phyloP scores from a whole-genome alignment of 2,113 vertebrate species.

The Microtus richardsoni region DNA sequence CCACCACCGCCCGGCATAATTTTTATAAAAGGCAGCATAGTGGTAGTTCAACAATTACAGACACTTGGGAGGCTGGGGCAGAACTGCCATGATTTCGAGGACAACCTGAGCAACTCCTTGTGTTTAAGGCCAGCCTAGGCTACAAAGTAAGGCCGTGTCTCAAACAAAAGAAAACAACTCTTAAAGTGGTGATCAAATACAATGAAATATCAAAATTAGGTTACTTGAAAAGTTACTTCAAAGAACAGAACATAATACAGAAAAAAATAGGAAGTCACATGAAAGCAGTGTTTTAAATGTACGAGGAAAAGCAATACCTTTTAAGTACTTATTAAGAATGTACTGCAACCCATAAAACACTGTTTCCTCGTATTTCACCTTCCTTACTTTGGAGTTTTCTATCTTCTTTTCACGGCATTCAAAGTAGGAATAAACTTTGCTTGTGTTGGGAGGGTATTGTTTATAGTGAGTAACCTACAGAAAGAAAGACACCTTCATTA shows the following conservation, averaged over 20 bases:
- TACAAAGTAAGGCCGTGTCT: not conserved
- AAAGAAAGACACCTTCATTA: slow-evolving; percentile 81
- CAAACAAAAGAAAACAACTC: not conserved
- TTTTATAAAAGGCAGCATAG: not conserved
- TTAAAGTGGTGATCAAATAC: slow-evolving; percentile 26
- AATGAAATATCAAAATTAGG: slow-evolving; percentile 33
- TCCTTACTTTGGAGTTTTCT: slow-evolving; percentile 93
- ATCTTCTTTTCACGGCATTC: slow-evolving; percentile 98
- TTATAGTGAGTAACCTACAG: slow-evolving; percentile 98
- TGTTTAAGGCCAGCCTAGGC: not conserved
- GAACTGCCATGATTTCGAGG: not conserved
- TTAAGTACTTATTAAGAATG: slow-evolving; percentile 98
- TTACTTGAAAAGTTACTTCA: slow-evolving; percentile 59
- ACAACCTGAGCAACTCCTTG: not conserved
- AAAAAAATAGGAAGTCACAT: slow-evolving; percentile 65
- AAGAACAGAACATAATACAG: not conserved
- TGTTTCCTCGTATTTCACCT: slow-evolving; percentile 98
- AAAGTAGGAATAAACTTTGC: slow-evolving; percentile 99
- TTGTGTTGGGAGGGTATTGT: slow-evolving; percentile 99
- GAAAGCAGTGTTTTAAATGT: slow-evolving; percentile 71
- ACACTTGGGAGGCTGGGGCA: not conserved
- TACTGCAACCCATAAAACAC: slow-evolving; percentile 99
- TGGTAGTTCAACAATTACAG: not conserved
- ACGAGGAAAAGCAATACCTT: slow-evolving; percentile 89
- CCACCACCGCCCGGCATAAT: not conserved